Percentiles rank a stretch among this genome's conserved stretches.
These are phyloP conservation scores for Marmota monax DNA, from an alignment of 2,113 vertebrate species.

Conservation along the genomic window DNA sequence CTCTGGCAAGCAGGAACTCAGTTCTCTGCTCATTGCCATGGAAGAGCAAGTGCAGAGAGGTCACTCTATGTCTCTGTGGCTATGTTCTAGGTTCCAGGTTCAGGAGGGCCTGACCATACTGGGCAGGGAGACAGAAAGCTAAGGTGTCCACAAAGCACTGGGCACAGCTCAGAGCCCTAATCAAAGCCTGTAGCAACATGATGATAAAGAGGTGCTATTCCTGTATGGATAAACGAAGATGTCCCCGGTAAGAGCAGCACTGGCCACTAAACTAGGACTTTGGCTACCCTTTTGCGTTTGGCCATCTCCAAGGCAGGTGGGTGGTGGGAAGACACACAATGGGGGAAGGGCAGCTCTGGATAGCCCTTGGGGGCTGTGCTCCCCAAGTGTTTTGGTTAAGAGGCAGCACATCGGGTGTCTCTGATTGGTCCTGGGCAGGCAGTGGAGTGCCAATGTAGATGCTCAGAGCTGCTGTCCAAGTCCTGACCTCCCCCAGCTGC, in stretches of 20 bases:
- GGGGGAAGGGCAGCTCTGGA: fast-evolving
- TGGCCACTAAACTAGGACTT: too few species aligned
- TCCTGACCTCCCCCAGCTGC: neutral
- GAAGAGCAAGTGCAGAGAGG: neutral
- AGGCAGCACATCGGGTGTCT: neutral
- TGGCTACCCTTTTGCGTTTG: neutral
- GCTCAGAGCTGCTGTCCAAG: neutral
- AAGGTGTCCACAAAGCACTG: too few species aligned
- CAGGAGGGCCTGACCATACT: fast-evolving
- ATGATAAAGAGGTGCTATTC: fast-evolving
- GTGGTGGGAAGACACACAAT: fast-evolving
- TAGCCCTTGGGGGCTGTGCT: fast-evolving
- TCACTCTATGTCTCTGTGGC: neutral
- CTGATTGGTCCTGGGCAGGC: neutral
- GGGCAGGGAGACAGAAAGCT: too few species aligned
- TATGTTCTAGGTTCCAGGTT: neutral
- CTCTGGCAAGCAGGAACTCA: neutral
- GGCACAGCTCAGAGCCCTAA: neutral
- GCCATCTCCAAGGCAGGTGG: too few species aligned
- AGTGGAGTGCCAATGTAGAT: neutral
- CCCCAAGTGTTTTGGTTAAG: fast-evolving
- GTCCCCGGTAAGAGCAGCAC: neutral
- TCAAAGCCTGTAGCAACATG: too few species aligned
- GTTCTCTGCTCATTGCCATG: neutral
- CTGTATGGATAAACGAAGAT: neutral